phyloP scores from a whole-genome alignment of 2,797 vertebrate species.

The Poeciliopsis presidionis region DNA sequence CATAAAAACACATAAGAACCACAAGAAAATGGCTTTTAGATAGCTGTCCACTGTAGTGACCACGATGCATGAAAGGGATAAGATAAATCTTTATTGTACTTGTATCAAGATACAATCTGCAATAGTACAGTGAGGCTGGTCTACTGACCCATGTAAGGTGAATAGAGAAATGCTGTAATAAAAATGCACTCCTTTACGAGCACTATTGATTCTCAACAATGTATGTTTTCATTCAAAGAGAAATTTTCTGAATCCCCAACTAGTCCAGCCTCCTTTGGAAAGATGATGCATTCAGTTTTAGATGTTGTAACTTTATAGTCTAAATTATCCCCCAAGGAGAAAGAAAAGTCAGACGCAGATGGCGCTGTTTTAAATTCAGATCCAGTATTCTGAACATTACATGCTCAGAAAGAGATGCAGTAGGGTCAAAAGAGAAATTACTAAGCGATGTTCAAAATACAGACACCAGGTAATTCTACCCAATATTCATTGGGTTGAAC shows the following conservation, averaged over 20 bases:
- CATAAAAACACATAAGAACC: too few relatives aligned
- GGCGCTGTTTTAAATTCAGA: constrained; percentile 5
- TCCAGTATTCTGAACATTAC: background rate
- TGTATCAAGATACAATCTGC: background rate
- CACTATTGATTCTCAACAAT: background rate
- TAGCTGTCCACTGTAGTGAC: too few relatives aligned
- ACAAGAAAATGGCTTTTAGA: too few relatives aligned
- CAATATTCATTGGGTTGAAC: background rate
- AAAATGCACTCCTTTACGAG: background rate
- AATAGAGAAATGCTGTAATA: background rate
- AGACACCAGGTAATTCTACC: background rate
- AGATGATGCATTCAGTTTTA: constrained; percentile 6
- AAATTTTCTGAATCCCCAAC: background rate
- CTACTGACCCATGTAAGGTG: background rate
- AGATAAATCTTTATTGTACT: background rate
- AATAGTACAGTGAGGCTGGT: background rate
- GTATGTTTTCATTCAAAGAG: background rate
- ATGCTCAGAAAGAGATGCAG: background rate
- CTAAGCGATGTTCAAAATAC: background rate
- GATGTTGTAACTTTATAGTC: background rate
- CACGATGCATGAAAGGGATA: background rate
- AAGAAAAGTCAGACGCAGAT: background rate
- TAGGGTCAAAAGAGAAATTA: background rate
- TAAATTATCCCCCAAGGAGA: constrained; percentile 9
- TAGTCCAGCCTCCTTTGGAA: background rate